These are phyloP conservation scores for Coronaproctus castanopsis DNA, from an alignment of 2,888 invertebrate species.

Conservation along the genomic window DNA sequence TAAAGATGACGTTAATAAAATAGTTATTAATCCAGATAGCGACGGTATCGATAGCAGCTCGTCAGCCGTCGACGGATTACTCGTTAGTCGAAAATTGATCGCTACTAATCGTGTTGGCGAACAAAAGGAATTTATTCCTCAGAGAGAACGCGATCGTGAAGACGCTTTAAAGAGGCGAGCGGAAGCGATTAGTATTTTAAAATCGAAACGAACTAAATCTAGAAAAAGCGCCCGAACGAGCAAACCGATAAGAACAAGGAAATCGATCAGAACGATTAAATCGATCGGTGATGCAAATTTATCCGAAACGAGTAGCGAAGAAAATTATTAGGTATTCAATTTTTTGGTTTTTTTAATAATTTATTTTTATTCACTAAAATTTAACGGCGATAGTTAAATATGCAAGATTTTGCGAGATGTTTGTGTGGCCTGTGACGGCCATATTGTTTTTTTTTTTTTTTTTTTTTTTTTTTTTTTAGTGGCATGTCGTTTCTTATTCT, in stretches of 20 bases:
- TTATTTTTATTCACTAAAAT: no score
- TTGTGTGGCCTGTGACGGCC: no score
- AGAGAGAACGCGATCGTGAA: slow-evolving; percentile 44
- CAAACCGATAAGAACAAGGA: no score
- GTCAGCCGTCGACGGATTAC: slow-evolving; percentile 17
- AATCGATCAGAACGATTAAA: neutral
- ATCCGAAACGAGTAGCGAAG: slow-evolving; percentile 10
- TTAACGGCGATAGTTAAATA: no score
- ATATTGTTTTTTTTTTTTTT: no score
- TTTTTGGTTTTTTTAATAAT: no score
- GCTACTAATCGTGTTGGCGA: slow-evolving; percentile 22
- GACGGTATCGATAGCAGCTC: neutral
- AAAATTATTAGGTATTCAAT: no score
- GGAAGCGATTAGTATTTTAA: slow-evolving; percentile 51
- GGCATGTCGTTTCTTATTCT: no score
- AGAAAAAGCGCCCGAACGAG: slow-evolving; percentile 1
- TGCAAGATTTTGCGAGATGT: no score
- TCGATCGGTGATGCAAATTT: slow-evolving; percentile 3
- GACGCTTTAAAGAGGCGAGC: slow-evolving; percentile 44
- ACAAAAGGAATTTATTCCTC: slow-evolving; percentile 51
- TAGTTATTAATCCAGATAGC: slow-evolving; percentile 2
- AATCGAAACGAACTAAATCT: slow-evolving; percentile 21
- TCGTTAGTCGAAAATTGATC: slow-evolving; percentile 24
- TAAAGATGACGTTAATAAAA: neutral
- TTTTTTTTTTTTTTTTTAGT: no score